Base-by-base conservation (phyloP, 1,140 invertebrate genomes). In the Ladona fulva region DNA sequence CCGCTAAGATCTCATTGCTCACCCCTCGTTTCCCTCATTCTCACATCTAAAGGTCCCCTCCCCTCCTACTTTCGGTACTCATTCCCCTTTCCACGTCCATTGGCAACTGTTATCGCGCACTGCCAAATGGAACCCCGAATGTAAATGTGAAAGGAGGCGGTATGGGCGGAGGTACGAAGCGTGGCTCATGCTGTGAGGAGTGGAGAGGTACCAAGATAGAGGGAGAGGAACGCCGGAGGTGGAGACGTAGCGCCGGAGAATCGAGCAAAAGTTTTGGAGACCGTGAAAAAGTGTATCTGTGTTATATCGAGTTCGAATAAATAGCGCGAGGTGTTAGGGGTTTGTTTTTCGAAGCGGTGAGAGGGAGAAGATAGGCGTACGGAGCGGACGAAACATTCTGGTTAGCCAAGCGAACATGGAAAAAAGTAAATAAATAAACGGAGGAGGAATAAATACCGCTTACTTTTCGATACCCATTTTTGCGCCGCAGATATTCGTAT, bases 281-380 rank as follows among this genome's bases (percentile, higher is more conserved):
- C 29, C 29, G 29, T 37, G 29, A 37, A 37, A 22, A 22, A 66
- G 52, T 66, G 52, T 66, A 66, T 66, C 52, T 66, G 52, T 66
- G 52, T 66, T 66, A 66, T 66, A 66, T 66, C 52, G 52, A 66
- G n/a, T 66, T 22, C 52, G 52, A 19, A 66, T 66, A 66, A 66
- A 66, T 66, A 66, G 16, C 29, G 16, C 12, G 52, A 22, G n/a
- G n/a, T 66, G 52, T 66, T 66, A 19, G 14, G n/a, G 52, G 52
- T 22, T 66, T 22, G 52, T 22, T 19, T 66, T 22, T 66, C 12
- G 52, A 3, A 12, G 52, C 52, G 52, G 52, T 5, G n/a, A 12
- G 52, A 66, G 52, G 52, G 52, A 19, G 52, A 12, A 22, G n/a
- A 66, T 66, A 19, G 44, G 44, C 10, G 14, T 66, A 66, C 29